A percentile compares a stretch with the other conserved stretches of the same genome.
Evolutionary conservation across 2,888 invertebrate species (phyloP).

Genomic region (Hipparchia sbordonii): DNA sequence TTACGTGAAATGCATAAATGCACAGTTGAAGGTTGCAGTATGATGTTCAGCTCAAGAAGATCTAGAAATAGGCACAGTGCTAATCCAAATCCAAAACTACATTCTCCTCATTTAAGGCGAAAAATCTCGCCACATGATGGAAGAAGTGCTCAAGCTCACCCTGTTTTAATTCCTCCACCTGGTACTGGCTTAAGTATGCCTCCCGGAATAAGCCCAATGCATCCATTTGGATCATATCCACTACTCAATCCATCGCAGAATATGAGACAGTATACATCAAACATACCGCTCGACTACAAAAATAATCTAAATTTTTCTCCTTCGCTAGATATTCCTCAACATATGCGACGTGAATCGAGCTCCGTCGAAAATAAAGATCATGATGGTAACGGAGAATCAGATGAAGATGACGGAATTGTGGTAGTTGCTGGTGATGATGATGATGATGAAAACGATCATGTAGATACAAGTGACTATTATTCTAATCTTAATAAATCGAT

Average conservation of each 20-base stretch:
- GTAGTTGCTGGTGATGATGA: conserved; percentile 91
- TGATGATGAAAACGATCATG: conserved; percentile 85
- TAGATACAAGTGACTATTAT: conserved; percentile 74
- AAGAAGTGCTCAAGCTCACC: conserved; percentile 93
- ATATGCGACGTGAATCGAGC: conserved; percentile 66
- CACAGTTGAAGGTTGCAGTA: conserved; percentile 98
- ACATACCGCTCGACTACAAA: conserved; percentile 78
- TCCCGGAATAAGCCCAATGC: conserved; percentile 87
- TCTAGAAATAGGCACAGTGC: conserved; percentile 98
- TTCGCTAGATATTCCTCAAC: conserved; percentile 62
- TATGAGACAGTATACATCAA: conserved; percentile 81
- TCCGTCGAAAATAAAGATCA: conserved; percentile 80
- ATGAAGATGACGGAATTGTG: conserved; percentile 89
- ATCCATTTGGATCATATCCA: conserved; percentile 91
- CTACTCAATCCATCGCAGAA: conserved; percentile 87
- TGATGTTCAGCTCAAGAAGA: conserved; percentile 99
- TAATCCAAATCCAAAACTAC: conserved; percentile 98
- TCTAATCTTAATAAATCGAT: conserved; percentile 68
- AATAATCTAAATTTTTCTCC: conserved; percentile 68
- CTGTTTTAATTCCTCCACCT: conserved; percentile 89
- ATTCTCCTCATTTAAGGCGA: conserved; percentile 95
- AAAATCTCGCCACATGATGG: conserved; percentile 98
- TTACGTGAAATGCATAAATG: conserved; percentile 99
- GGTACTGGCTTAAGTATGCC: conserved; percentile 84
- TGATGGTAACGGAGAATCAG: conserved; percentile 86